Evolutionary conservation across 2,113 vertebrate genomes (phyloP).

Genomic region (Podarcis muralis): DNA sequence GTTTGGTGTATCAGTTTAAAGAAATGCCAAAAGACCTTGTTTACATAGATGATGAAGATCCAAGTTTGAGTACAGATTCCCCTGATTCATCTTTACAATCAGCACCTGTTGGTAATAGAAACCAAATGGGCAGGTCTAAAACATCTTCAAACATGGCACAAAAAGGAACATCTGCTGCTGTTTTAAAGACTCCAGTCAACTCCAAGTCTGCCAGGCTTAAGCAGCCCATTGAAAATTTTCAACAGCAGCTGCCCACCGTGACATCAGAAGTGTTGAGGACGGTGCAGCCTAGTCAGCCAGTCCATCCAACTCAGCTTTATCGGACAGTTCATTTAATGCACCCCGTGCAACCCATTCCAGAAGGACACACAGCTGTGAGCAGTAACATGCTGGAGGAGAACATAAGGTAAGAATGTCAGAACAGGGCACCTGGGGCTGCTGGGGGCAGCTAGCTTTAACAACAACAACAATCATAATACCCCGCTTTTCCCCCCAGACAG

Average conservation of each 20-base stretch:
- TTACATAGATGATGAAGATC: conserved; percentile 89
- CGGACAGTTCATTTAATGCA: conserved; percentile 78
- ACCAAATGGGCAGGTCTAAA: conserved; percentile 71
- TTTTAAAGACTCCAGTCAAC: conserved; percentile 75
- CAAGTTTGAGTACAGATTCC: conserved; percentile 79
- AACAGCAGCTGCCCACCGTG: conserved; percentile 84
- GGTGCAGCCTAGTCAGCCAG: conserved; percentile 83
- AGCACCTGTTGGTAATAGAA: conserved; percentile 69
- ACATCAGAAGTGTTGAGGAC: conserved; percentile 89
- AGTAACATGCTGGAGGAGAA: conserved; percentile 73
- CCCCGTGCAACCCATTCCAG: conserved; percentile 78
- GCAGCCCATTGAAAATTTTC: conserved; percentile 78
- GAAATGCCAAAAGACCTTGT: conserved; percentile 95
- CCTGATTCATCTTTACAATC: conserved; percentile 75
- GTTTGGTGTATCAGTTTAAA: conserved; percentile 97
- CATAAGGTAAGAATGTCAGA: conserved; percentile 70
- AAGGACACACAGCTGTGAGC: conserved; percentile 76
- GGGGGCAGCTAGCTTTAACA: not conserved
- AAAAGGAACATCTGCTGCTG: conserved; percentile 72
- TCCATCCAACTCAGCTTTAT: conserved; percentile 67
- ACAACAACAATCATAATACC: too few relatives aligned
- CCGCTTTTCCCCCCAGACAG: too few relatives aligned
- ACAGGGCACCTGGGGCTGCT: not conserved
- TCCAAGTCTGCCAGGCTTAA: conserved; percentile 75
- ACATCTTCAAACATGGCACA: conserved; percentile 64